Base-by-base conservation (phyloP, 1,140 invertebrate genomes). In the Drosophila oshimai region DNA sequence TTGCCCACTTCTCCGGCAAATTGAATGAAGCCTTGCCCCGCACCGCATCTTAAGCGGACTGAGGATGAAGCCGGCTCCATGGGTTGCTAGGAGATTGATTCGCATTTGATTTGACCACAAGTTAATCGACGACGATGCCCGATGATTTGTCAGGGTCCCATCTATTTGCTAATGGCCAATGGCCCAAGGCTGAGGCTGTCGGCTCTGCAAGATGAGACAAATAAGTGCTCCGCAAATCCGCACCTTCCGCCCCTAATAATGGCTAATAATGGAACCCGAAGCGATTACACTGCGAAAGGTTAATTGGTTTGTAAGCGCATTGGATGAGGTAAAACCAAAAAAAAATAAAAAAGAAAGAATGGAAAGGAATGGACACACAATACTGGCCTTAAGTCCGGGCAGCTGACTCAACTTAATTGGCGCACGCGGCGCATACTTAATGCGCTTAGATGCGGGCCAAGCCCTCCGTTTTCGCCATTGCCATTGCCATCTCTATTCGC, bases 391-490 rank as follows among this genome's bases (percentile, higher is more conserved):
- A 49, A 65, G 58, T 65, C 62, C 41, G 26, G 62, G 57, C 46
- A 39, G 80, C 80, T 74, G 75, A 84, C 71, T 86, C 75, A 80
- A 86, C 81, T 65, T 84, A 84, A 84, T 84, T 84, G 79, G 75
- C 55, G 71, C 75, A 84, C 75, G 80, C 68, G 71, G 81, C 80
- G 80, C 80, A 86, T 86, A 86, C 80, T 75, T 84, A 84, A 84
- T 84, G 80, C 79, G 79, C 79, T 84, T 84, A 84, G 74, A 74
- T 61, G 77, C 64, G 60, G 70, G 39, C 54, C 53, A 50, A 39
- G 71, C 57, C 50, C 46, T 62, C 47, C 41, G 64, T 50, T 54
- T 61, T 58, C 33, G 26, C 26, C 51, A 44, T 47, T 44, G 42
- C 41, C 45, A 50, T 44, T 47, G 69, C 36, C 58, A n/a, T n/a